Evolutionary conservation across 2,888 invertebrate genomes (phyloP).

Genomic region (Eupeodes latifasciatus): DNA sequence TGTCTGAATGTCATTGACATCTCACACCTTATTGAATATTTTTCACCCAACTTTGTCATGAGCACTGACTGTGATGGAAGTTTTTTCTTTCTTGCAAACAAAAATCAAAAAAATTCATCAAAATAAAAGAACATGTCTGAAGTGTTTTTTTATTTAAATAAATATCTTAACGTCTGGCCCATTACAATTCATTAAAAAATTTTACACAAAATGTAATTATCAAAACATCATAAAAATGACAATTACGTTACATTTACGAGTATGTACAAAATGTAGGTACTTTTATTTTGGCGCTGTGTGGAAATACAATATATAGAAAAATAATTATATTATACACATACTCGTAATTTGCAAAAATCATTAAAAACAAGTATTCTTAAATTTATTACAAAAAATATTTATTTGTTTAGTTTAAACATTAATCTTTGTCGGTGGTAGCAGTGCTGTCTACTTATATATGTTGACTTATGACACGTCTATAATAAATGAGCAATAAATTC

Average conservation of each 20-base stretch:
- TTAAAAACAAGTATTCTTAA: constrained; percentile 11
- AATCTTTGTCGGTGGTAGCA: constrained; percentile 1
- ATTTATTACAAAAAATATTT: constrained; percentile 2
- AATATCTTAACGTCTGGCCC: constrained; percentile 11
- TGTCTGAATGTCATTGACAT: constrained; percentile 24
- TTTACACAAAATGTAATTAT: background rate
- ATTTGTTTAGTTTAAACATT: constrained; percentile 17
- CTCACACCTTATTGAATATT: constrained; percentile 34
- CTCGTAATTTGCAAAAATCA: background rate
- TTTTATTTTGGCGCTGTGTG: background rate
- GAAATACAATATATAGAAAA: background rate
- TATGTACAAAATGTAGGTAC: background rate
- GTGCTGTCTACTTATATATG: background rate
- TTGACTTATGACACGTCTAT: constrained; percentile 3
- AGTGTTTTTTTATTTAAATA: background rate
- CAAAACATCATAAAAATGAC: background rate
- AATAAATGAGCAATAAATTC: constrained; percentile 26
- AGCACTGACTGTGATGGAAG: background rate
- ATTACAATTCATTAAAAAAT: background rate
- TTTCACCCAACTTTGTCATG: constrained; percentile 16
- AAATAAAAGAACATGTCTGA: background rate
- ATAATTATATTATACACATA: background rate
- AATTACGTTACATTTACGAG: background rate
- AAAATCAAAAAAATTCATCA: background rate
- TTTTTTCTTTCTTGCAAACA: background rate